Conservation (phyloP, 2,888 invertebrate species). For the Panorpa germanica region DNA sequence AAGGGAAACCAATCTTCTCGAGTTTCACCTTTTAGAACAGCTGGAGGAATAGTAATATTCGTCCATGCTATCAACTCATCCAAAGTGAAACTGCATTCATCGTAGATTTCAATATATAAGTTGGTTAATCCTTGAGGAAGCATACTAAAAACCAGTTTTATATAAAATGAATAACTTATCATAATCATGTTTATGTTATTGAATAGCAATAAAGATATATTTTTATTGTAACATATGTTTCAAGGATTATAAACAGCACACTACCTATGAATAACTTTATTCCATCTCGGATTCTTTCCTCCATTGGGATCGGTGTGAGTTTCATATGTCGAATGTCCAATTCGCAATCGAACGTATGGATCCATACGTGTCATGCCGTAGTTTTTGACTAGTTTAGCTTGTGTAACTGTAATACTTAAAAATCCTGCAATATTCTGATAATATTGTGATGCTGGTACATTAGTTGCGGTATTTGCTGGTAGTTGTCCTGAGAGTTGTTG, state of each 20-base stretch:
- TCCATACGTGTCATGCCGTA: slow-evolving; percentile 94
- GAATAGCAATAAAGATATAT: slow-evolving; percentile 12
- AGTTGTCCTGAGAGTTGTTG: too few species aligned
- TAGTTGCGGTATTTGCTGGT: too few species aligned
- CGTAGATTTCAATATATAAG: slow-evolving; percentile 96
- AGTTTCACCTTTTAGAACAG: slow-evolving; percentile 71
- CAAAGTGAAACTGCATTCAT: slow-evolving; percentile 91
- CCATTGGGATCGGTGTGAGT: slow-evolving; percentile 90
- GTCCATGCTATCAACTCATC: slow-evolving; percentile 94
- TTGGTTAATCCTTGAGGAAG: too few species aligned
- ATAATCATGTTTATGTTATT: too few species aligned
- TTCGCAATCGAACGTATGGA: slow-evolving; percentile 80
- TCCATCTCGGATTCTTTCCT: slow-evolving; percentile 90
- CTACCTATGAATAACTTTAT: slow-evolving; percentile 84
- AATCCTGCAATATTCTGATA: slow-evolving; percentile 33
- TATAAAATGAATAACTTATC: slow-evolving; percentile 10
- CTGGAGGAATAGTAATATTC: slow-evolving; percentile 69
- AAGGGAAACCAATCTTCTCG: slow-evolving; percentile 91
- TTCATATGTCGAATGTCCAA: slow-evolving; percentile 90
- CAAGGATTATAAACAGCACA: slow-evolving; percentile 13
- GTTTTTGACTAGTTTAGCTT: slow-evolving; percentile 85
- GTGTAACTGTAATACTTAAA: slow-evolving; percentile 69
- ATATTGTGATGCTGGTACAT: too few species aligned
- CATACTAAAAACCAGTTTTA: slow-evolving; percentile 12
- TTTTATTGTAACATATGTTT: slow-evolving; percentile 2